Percentiles rank a stretch among this genome's conserved stretches.
Conservation (phyloP, 2,113 vertebrate species). For the Coturnix japonica region DNA sequence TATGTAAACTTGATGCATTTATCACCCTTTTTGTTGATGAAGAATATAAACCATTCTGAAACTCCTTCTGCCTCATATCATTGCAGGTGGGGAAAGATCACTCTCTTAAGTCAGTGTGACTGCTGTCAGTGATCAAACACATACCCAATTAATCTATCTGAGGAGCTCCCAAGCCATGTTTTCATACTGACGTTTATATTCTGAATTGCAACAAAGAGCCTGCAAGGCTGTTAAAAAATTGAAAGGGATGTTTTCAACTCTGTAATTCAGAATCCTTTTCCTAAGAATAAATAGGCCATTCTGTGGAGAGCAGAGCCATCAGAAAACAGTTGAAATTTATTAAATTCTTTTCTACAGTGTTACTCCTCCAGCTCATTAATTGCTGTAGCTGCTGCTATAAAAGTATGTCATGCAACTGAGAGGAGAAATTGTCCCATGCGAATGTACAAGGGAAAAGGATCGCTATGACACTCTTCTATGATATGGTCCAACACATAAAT, state of each 20-base stretch:
- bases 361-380: conserved; percentile 40
- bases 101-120: rapidly evolving
- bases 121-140: neutral
- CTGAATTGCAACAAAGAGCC: neutral
- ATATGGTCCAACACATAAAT: neutral
- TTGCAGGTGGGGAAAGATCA: neutral
- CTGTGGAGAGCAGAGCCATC: conserved; percentile 26
- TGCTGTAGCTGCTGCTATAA: conserved; percentile 36
- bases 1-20: rapidly evolving
- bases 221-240: conserved; percentile 17
- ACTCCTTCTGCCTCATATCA: neutral
- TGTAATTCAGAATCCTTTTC: conserved; percentile 34
- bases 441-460: neutral
- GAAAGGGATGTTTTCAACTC: conserved; percentile 21
- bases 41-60: neutral
- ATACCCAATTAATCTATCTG: neutral
- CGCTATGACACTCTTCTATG: neutral
- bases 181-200: neutral
- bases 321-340: conserved; percentile 57
- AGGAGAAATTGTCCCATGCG: neutral
- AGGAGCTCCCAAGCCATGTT: neutral
- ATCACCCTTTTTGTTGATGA: neutral
- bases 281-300: conserved; percentile 40
- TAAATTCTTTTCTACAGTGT: conserved; percentile 31
- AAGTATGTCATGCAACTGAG: conserved; percentile 15